Conservation (phyloP, 2,797 vertebrate species). For the Xenopus petersii region DNA sequence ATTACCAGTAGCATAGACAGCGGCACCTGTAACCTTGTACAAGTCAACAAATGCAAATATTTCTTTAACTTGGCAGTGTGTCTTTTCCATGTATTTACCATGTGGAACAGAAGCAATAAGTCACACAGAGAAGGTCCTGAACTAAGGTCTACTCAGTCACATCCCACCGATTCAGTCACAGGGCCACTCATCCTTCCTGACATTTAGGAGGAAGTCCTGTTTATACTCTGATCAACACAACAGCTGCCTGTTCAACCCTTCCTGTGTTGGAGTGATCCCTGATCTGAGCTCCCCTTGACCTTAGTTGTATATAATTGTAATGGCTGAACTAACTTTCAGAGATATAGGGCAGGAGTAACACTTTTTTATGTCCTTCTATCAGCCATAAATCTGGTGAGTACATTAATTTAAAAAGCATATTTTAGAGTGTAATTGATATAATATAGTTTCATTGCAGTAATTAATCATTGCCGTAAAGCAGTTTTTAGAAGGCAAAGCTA, state of each 20-base stretch:
- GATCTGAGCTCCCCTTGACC: conserved; percentile 35
- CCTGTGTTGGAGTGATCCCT: conserved; percentile 47
- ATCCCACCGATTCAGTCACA: conserved; percentile 24
- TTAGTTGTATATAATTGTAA: conserved; percentile 23
- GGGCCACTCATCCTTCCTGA: conserved; percentile 49
- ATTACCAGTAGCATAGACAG: no score
- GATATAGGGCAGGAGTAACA: not conserved
- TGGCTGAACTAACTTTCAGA: not conserved
- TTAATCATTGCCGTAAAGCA: no score
- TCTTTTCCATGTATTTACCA: no score
- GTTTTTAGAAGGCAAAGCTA: no score
- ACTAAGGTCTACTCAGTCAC: conserved; percentile 31
- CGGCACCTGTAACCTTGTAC: no score
- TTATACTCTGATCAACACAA: conserved; percentile 45
- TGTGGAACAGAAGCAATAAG: no score
- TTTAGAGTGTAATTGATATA: no score
- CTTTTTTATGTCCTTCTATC: not conserved
- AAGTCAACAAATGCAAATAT: no score
- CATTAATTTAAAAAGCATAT: no score
- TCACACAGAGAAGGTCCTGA: conserved; percentile 31
- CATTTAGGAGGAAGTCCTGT: conserved; percentile 47
- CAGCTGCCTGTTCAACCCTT: conserved; percentile 46
- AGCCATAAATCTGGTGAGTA: no score
- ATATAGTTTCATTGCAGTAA: no score
- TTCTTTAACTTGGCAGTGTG: no score